Base-by-base conservation (phyloP, 2,113 vertebrate species). In the Acrocephalus kingi region DNA sequence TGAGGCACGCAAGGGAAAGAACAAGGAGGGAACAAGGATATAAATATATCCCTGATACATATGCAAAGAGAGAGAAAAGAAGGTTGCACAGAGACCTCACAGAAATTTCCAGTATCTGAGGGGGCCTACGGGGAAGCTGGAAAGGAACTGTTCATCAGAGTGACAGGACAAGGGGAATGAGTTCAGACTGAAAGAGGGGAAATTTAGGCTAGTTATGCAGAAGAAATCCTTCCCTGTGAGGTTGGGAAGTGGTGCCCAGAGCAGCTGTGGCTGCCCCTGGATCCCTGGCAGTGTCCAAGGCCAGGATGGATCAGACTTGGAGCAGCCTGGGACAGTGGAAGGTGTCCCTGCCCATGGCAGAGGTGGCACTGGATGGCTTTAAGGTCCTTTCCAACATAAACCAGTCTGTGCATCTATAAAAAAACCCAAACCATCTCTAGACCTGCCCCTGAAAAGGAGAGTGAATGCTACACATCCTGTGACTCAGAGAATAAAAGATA, bases 271-370 rank as follows among this genome's bases (percentile, higher is more conserved):
- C 55, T 69, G 41, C 28, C 21, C 46, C n/a, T 87, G 56, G 15
- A 68, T 54, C 46, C 39, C 55, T 89, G 87, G 24, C 0, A 55
- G 55, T 48, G 54, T 0, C 48, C 46, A 30, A 48, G 71, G 48
- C 24, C 62, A 54, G 54, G 43, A 0, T 88, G 58, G 66, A 74
- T 0, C 0, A 33, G 22, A 1, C 27, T 67, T 17, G 39, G 54
- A 89, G 39, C 62, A 68, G 2, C 30, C 39, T 41, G 54, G 87
- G 20, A 46, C 0, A 8, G 39, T 54, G 16, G 46, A 0, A 83
- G 24, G 20, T 83, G 54, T 48, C 46, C 48, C 68, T 81, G 45
- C 6, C 46, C n/a, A 11, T 21, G 54, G 28, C 39, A 75, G 13
- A 8, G 11, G 33, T 5, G 22, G 35, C 0, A 58, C 6, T 23